Percentiles rank a stretch among this genome's conserved stretches.
phyloP scores from a whole-genome alignment of 2,888 invertebrate genomes.

The Dicyrtomina minuta region DNA sequence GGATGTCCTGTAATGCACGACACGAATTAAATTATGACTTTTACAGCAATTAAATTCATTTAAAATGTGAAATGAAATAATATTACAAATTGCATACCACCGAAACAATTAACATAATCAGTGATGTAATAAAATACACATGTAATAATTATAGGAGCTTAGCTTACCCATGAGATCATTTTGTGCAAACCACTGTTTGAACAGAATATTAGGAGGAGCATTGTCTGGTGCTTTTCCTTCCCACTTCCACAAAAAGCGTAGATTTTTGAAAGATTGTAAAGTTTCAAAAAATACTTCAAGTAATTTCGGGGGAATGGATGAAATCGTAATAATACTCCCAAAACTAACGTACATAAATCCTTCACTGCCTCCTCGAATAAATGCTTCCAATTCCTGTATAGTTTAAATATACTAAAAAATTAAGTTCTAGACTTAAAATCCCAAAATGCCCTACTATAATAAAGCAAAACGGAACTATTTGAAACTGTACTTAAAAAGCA shows the following conservation, averaged over 20 bases:
- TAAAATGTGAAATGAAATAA: background rate
- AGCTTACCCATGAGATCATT: conserved; percentile 36
- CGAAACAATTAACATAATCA: background rate
- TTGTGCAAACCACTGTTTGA: conserved; percentile 43
- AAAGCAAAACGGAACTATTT: too few species aligned
- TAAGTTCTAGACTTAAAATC: too few species aligned
- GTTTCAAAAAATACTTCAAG: conserved; percentile 18
- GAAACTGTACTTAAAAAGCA: too few species aligned
- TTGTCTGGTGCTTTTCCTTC: conserved; percentile 38
- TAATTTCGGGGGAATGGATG: background rate
- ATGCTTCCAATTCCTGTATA: conserved; percentile 1
- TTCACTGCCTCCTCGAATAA: background rate
- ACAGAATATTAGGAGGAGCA: conserved; percentile 38
- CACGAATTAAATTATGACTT: background rate
- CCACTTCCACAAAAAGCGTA: conserved; percentile 45
- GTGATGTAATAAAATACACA: background rate
- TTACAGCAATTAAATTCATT: background rate
- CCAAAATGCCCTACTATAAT: too few species aligned
- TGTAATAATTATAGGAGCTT: too few species aligned
- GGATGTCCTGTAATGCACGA: conserved; percentile 40
- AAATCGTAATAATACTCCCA: conserved; percentile 25
- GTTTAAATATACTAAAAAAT: too few species aligned
- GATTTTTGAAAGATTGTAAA: background rate
- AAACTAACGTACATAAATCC: conserved; percentile 49
- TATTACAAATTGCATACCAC: background rate